Evolutionary conservation across 2,797 vertebrate genomes (phyloP), one percentile per base, ranked within the genome.

Genomic region (Rallus crepitans): DNA sequence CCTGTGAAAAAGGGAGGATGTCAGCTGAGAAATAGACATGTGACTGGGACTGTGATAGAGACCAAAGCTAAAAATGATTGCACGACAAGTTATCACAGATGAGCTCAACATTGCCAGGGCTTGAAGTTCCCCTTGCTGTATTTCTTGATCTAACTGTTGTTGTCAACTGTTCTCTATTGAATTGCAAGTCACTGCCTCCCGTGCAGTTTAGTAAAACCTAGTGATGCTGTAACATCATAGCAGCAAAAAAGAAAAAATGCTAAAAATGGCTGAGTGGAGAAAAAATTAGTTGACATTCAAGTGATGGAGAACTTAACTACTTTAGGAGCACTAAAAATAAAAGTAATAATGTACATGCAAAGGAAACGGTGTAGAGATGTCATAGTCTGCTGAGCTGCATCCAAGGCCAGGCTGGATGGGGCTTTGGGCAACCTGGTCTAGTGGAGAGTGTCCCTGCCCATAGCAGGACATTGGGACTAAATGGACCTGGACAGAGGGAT

Each of bases 1-100:
- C 33, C 37, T 52, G 15, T 20, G 16, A 21, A 73, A 78, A 68
- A 35, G 37, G 9, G 4, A 87, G 35, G 17, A 25, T 88, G 37
- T 66, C 0, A 5, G 27, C 56, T 87, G 55, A 17, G 6, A 59
- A 53, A 56, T 2, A 2, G 53, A 19, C 24, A n/a, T 3, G 1
- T 3, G 7, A 42, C 61, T 48, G 25, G 21, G 56, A 59, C 19
- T 3, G 0, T 72, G 68, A 66, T 48, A 42, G 19, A 92, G 61
- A 91, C 24, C 59, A 56, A 40, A 69, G 31, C 65, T 90, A 53
- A 82, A 86, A 82, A 65, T 87, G 21, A 66, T 65, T 87, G 50
- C 37, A n/a, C 30, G 65, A 39, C 47, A 40, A 59, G 61, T 86
- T 56, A 64, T 91, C 75, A 77, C 28, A 31, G 63, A 80, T 11